A percentile compares a stretch with the other conserved stretches of the same genome.
These are phyloP conservation scores for Ailuropoda melanoleuca DNA, from an alignment of 2,113 vertebrate genomes.

Conservation along the genomic window DNA sequence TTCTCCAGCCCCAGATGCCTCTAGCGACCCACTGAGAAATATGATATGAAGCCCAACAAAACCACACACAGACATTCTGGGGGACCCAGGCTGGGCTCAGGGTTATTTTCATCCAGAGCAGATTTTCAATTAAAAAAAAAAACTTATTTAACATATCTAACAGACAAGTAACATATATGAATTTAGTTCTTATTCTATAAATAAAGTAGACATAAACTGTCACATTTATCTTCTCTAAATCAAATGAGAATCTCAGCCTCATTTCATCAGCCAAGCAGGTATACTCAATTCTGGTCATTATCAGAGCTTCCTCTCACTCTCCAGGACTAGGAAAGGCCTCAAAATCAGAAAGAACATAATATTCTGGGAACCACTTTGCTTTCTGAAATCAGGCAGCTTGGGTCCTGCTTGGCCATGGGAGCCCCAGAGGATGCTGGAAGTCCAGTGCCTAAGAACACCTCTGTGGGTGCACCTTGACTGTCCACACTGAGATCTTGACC, in stretches of 20 bases:
- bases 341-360: neutral
- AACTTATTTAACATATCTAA: neutral
- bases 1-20: neutral
- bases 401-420: neutral
- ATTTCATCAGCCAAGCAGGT: neutral
- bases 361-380: neutral
- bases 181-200: neutral
- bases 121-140: neutral
- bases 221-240: neutral
- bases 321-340: neutral
- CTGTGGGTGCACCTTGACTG: too few species aligned
- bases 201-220: neutral
- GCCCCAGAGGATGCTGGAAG: neutral
- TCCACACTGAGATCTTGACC: neutral
- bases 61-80: neutral
- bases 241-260: neutral
- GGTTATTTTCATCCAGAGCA: neutral
- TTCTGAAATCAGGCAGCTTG: neutral
- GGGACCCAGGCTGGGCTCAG: neutral
- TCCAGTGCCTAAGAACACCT: neutral
- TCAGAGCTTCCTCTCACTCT: neutral
- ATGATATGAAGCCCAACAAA: neutral
- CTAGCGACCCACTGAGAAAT: neutral
- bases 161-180: neutral
- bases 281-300: neutral